Percentiles rank a stretch among this genome's conserved stretches.
Conservation (phyloP, 2,113 vertebrate species). For the Peucedramus taeniatus region DNA sequence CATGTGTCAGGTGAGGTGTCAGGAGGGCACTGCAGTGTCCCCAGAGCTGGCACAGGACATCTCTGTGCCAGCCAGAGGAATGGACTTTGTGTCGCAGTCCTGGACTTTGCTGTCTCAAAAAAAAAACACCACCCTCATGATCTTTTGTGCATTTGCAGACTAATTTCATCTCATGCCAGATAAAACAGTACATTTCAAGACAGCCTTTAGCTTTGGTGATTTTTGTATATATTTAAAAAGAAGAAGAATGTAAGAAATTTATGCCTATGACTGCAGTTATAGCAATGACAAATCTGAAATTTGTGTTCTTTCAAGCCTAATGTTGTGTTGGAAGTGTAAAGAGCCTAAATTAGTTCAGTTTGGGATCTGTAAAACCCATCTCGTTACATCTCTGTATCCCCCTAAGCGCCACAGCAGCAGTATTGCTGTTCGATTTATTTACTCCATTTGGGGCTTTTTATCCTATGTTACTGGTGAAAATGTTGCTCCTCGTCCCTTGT, state of each 20-base stretch:
- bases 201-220: neutral
- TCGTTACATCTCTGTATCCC: neutral
- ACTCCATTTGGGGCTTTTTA: accelerated
- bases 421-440: neutral
- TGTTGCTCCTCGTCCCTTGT: neutral
- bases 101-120: neutral
- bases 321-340: neutral
- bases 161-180: accelerated
- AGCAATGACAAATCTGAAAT: neutral
- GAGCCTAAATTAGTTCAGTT: neutral
- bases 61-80: neutral
- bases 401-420: neutral
- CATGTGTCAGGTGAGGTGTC: neutral
- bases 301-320: neutral
- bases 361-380: neutral
- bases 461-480: neutral
- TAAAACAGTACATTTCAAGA: neutral
- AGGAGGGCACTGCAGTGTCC: accelerated
- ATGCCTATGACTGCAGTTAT: accelerated
- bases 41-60: neutral
- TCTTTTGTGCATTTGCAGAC: neutral
- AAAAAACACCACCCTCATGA: accelerated
- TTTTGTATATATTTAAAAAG: neutral
- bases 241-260: neutral
- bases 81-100: neutral